phyloP scores from a whole-genome alignment of 2,888 invertebrate species.

The Heterodera filipjevi region DNA sequence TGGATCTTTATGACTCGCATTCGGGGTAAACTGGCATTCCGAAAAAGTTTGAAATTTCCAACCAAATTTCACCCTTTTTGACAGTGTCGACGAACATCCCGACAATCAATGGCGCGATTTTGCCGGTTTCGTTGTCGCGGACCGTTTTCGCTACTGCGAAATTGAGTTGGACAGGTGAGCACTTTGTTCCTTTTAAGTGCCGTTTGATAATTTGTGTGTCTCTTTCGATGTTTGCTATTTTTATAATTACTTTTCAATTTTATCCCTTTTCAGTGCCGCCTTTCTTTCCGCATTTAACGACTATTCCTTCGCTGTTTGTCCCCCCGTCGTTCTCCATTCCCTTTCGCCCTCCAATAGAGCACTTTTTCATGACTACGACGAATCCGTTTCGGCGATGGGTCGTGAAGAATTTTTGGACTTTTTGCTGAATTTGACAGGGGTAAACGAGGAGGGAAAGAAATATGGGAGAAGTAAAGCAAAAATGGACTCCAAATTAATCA shows the following conservation, averaged over 20 bases:
- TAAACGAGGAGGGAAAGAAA: constrained; percentile 33
- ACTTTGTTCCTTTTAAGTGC: not conserved
- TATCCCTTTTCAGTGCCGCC: constrained; percentile 17
- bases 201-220: not conserved
- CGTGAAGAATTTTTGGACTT: constrained; percentile 48
- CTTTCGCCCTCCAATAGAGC: constrained; percentile 31
- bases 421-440: constrained; percentile 41
- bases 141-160: constrained; percentile 49
- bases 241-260: not conserved
- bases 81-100: constrained; percentile 36
- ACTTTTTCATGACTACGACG: constrained; percentile 45
- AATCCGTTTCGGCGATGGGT: constrained; percentile 35
- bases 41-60: not conserved
- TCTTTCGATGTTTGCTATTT: not conserved
- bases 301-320: not conserved
- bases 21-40: constrained; percentile 31
- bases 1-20: constrained; percentile 51
- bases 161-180: constrained; percentile 50
- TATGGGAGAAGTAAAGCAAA: not conserved
- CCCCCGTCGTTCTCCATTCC: constrained; percentile 21
- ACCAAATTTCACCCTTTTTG: constrained; percentile 15
- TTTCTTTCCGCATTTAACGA: constrained; percentile 26
- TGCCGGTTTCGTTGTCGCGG: constrained; percentile 57
- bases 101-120: constrained; percentile 55
- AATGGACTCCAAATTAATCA: not conserved